A percentile compares a stretch with the other conserved stretches of the same genome.
These are phyloP conservation scores for Hippopotamus amphibius DNA, from an alignment of 2,113 vertebrate genomes.

Conservation along the genomic window DNA sequence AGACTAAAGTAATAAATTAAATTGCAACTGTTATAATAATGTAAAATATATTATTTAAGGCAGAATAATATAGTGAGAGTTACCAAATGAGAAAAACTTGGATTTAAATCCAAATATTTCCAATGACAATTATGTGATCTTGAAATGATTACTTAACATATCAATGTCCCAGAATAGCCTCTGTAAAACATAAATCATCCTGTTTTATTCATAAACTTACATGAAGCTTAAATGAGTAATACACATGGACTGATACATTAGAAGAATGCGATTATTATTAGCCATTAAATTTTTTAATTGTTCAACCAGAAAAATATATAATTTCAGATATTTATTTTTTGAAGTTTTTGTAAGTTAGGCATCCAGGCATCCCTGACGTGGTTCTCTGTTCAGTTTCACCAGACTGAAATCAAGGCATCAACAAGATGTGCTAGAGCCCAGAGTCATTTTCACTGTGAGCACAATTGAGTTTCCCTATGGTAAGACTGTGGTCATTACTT, in stretches of 20 bases:
- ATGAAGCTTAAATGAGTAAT: not conserved
- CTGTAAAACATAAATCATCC: not conserved
- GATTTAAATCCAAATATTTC: constrained; percentile 21
- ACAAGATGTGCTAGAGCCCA: not conserved
- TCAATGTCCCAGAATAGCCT: not conserved
- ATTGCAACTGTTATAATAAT: not conserved
- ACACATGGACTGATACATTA: not conserved
- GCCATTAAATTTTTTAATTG: not conserved
- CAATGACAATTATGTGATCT: not conserved
- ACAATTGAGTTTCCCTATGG: not conserved
- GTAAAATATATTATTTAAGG: constrained; percentile 5
- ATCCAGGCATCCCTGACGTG: not conserved
- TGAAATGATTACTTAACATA: not conserved
- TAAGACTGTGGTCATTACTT: not conserved
- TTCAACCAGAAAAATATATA: not conserved
- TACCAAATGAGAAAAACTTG: not conserved
- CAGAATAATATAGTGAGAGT: not conserved
- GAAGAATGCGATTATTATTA: not conserved
- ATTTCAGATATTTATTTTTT: not conserved
- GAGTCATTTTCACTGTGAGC: not conserved
- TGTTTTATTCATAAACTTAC: not conserved
- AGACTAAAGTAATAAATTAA: not conserved
- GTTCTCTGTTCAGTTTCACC: not conserved
- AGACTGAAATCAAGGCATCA: not conserved
- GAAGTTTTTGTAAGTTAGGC: not conserved